Conservation (phyloP, 2,797 vertebrate genomes). For the Alca torda region DNA sequence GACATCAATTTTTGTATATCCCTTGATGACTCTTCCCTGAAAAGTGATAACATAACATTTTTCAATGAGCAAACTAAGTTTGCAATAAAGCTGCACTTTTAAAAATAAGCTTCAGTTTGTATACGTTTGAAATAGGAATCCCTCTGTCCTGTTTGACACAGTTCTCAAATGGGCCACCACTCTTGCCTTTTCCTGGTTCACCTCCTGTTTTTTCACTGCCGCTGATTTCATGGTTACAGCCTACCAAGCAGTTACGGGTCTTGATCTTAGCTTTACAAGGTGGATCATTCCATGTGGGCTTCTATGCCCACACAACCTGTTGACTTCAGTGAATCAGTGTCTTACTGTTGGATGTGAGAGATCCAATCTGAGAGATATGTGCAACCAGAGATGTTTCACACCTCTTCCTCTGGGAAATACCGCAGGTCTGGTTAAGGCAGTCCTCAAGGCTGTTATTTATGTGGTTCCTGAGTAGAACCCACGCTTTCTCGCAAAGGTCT, state of each 20-base stretch:
- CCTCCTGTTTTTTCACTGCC: constrained; percentile 46
- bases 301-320: not conserved
- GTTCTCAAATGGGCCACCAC: constrained; percentile 62
- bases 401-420: not conserved
- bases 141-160: constrained; percentile 61
- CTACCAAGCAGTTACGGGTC: constrained; percentile 27
- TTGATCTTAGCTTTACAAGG: constrained; percentile 42
- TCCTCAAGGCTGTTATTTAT: not conserved
- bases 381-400: not conserved
- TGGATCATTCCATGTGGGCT: not conserved
- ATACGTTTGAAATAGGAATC: constrained; percentile 68
- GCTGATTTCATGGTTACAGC: not conserved
- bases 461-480: not conserved
- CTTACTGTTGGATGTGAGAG: not conserved
- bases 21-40: constrained; percentile 11
- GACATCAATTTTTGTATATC: not conserved
- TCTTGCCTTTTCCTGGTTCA: constrained; percentile 75
- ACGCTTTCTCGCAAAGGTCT: not conserved
- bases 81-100: constrained; percentile 75
- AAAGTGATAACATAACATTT: constrained; percentile 36
- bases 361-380: not conserved
- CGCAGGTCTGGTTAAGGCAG: not conserved
- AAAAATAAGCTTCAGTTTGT: constrained; percentile 60
- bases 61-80: constrained; percentile 68
- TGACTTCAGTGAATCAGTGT: constrained; percentile 16